Evolutionary conservation across 2,888 invertebrate species (phyloP).

Genomic region (Chrysina gloriosa): DNA sequence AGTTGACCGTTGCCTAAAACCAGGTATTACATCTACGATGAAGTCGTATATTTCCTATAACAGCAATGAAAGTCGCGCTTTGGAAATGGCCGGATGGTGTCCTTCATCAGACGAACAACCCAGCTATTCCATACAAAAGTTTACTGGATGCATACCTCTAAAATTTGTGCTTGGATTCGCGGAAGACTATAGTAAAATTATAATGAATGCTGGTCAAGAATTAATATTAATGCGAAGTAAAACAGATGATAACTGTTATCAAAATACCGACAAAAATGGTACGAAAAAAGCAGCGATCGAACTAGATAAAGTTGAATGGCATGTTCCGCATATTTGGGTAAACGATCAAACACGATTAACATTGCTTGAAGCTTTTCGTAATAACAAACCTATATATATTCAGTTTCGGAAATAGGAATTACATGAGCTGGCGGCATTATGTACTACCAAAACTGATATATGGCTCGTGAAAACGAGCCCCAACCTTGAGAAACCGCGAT

Average conservation of each 20-base stretch:
- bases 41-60: constrained; percentile 57
- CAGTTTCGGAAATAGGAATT: constrained; percentile 27
- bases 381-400: constrained; percentile 25
- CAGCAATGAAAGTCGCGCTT: constrained; percentile 48
- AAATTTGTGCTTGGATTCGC: constrained; percentile 55
- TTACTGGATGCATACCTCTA: constrained; percentile 56
- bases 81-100: constrained; percentile 52
- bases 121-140: constrained; percentile 47
- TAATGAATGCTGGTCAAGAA: constrained; percentile 60
- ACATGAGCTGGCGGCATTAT: constrained; percentile 5
- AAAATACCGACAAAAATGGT: not conserved
- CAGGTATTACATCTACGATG: constrained; percentile 55
- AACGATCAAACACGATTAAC: constrained; percentile 26
- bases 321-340: constrained; percentile 33
- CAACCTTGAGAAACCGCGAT: constrained; percentile 1
- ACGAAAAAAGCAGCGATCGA: constrained; percentile 5
- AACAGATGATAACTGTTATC: constrained; percentile 51
- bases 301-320: constrained; percentile 34
- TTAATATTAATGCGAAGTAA: constrained; percentile 54
- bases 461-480: constrained; percentile 19
- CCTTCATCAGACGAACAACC: constrained; percentile 27
- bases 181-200: too few relatives aligned
- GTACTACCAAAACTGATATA: constrained; percentile 12
- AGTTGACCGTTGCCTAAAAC: constrained; percentile 54
- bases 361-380: constrained; percentile 10